Evolutionary conservation across 2,113 vertebrate genomes (phyloP).

Genomic region (Heterotis niloticus): DNA sequence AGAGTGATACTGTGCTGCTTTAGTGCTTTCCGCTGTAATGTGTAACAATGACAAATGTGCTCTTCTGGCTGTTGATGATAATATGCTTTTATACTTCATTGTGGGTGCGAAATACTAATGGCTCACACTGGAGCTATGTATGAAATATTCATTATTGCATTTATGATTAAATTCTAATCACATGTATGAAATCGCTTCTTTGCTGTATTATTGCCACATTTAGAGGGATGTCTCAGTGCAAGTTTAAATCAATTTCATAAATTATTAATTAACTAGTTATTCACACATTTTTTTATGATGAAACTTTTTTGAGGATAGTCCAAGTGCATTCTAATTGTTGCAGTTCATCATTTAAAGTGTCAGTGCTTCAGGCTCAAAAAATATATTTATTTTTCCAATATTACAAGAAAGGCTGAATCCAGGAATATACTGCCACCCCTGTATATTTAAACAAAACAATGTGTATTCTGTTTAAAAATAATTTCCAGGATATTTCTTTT

Average conservation of each 20-base stretch:
- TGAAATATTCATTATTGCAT: not conserved
- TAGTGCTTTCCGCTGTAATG: too few relatives aligned
- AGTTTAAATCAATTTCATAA: not conserved
- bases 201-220: not conserved
- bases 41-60: too few relatives aligned
- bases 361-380: not conserved
- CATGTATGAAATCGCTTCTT: not conserved
- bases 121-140: not conserved
- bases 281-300: slow-evolving; percentile 1
- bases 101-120: not conserved
- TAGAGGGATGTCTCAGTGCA: slow-evolving; percentile 5
- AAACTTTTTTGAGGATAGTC: not conserved
- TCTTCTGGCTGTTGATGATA: not conserved
- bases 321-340: not conserved
- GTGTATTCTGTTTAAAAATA: not conserved
- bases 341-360: not conserved
- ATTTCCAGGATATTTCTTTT: not conserved
- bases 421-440: not conserved
- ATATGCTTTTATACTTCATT: not conserved
- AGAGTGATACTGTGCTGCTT: too few relatives aligned
- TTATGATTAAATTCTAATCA: slow-evolving; percentile 8
- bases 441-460: not conserved
- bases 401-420: not conserved
- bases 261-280: slow-evolving; percentile 17
- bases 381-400: not conserved